Base-by-base conservation (phyloP, 2,113 vertebrate species). In the Psittacula cyanocephala region DNA sequence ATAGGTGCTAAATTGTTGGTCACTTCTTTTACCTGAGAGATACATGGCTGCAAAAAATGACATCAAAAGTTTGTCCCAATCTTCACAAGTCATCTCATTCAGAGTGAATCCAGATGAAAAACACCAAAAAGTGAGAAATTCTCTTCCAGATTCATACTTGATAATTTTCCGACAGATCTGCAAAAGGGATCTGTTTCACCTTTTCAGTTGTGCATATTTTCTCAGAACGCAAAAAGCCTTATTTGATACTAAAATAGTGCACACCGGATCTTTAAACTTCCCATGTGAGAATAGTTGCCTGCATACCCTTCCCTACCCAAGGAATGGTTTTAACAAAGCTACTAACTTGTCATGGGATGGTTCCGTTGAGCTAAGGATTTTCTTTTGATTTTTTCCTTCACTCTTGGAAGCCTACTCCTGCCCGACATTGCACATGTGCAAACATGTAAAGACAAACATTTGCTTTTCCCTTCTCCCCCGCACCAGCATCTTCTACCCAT, bases 401-500 rank as follows among this genome's bases (percentile, higher is more conserved):
- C 68, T 44, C 57, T 39, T 14, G 60, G 88, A 62, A 90, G 35
- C 29, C 16, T 24, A 3, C 67, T 93, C 41, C 52, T 91, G 75
- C 67, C 68, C 0, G 0, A n/a, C 53, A 13, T 50, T 74, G 71
- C 90, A 85, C 90, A 43, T 7, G 67, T 93, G 81, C 80, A 78
- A 63, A 93, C 96, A 93, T 93, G 47, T 77, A 95, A 44, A 95
- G 63, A 92, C 96, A 96, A 82, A 81, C 87, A 39, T 93, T 85
- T 82, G 74, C 96, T 82, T 94, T 86, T 84, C 69, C 88, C 60
- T 85, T 81, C 91, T 95, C 46, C 92, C 83, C 72, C 31, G 1
- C 81, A 55, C 55, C 77, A 93, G 88, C 94, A 93, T 94, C 94
- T 95, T 94, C 89, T 89, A 53, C 81, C 94, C 92, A 96, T 86